Conservation (phyloP, 2,888 invertebrate genomes). For the Agrotis puta region DNA sequence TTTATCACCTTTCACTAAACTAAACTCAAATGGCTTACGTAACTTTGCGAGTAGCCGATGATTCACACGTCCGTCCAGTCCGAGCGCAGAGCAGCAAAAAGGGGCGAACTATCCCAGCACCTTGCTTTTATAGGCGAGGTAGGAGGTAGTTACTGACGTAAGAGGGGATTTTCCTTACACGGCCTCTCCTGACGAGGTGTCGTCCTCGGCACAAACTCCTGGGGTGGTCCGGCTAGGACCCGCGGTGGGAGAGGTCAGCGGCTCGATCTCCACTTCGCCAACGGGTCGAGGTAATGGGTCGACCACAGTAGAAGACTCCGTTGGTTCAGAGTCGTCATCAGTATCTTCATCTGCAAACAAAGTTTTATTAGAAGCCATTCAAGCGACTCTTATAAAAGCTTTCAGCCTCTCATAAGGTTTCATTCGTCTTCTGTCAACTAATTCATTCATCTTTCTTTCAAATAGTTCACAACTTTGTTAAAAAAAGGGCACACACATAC, state of each 20-base stretch:
- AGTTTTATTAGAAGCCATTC: not conserved
- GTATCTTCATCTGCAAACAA: slow-evolving; percentile 9
- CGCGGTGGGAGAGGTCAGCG: not conserved
- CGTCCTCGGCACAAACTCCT: slow-evolving; percentile 9
- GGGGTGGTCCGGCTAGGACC: slow-evolving; percentile 2
- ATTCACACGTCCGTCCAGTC: too few relatives aligned
- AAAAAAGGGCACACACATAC: slow-evolving; percentile 7
- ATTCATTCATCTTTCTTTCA: slow-evolving; percentile 8
- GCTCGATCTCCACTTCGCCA: not conserved
- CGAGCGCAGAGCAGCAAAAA: too few relatives aligned
- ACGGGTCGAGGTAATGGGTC: not conserved
- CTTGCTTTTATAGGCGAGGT: too few relatives aligned
- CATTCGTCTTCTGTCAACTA: not conserved
- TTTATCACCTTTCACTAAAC: too few relatives aligned
- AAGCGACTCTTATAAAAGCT: not conserved
- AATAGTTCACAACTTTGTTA: slow-evolving; percentile 9
- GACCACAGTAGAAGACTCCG: not conserved
- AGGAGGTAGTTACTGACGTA: not conserved
- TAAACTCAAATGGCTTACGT: too few relatives aligned
- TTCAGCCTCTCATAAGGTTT: slow-evolving; percentile 2
- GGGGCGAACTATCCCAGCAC: too few relatives aligned
- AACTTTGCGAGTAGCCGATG: too few relatives aligned
- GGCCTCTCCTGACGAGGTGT: slow-evolving; percentile 11
- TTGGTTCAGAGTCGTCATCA: slow-evolving; percentile 9
- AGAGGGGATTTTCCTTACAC: slow-evolving; percentile 6